phyloP scores from a whole-genome alignment of 1,140 invertebrate species.

The Eriosoma lanigerum region DNA sequence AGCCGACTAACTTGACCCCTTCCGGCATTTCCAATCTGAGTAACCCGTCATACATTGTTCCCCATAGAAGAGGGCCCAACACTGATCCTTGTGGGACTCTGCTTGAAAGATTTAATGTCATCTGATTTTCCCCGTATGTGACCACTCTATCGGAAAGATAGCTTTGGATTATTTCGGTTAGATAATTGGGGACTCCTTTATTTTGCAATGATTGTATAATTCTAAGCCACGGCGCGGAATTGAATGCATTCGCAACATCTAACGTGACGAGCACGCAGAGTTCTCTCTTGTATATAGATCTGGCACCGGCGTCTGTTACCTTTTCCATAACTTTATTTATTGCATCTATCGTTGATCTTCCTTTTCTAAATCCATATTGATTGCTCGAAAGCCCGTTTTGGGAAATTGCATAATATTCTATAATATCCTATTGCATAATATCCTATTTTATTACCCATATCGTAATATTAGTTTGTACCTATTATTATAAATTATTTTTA shows the following conservation, averaged over 20 bases:
- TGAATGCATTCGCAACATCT: not conserved
- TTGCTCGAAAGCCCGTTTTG: not conserved
- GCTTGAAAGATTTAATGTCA: not conserved
- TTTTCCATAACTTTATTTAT: not conserved
- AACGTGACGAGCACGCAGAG: not conserved
- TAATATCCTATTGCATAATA: not conserved
- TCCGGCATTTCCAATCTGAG: not conserved
- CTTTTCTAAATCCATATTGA: not conserved
- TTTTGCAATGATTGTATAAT: not conserved
- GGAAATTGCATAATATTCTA: not conserved
- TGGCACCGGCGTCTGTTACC: not conserved
- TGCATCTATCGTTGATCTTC: not conserved
- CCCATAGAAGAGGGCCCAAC: not conserved
- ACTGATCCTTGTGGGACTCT: not conserved
- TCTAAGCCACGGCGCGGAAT: not conserved
- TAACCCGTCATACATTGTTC: constrained; percentile 2
- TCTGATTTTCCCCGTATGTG: not conserved
- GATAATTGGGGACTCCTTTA: too few relatives aligned
- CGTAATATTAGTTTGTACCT: too few relatives aligned
- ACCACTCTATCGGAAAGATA: not conserved
- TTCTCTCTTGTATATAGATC: not conserved
- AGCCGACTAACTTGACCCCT: not conserved
- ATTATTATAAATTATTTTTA: too few relatives aligned
- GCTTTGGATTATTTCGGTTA: too few relatives aligned
- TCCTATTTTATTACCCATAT: too few relatives aligned